Conservation (phyloP, 2,797 vertebrate genomes). For the Gouania willdenowi region DNA sequence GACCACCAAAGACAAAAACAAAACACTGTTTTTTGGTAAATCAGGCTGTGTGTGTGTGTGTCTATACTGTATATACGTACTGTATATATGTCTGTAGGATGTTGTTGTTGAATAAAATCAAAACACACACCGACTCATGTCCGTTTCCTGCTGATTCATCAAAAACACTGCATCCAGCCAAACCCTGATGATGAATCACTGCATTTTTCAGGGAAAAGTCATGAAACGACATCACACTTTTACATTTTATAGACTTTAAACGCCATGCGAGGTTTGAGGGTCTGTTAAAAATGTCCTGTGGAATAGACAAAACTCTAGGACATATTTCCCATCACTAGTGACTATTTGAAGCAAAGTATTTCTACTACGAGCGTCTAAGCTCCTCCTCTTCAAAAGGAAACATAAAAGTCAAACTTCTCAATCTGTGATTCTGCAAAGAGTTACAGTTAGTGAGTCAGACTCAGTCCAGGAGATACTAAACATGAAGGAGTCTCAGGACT, state of each 20-base stretch:
- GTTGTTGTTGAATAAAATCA: too few relatives aligned
- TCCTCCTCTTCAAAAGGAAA: conserved; percentile 28
- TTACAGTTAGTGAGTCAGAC: too few relatives aligned
- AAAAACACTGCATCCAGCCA: conserved; percentile 39
- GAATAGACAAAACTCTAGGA: conserved; percentile 54
- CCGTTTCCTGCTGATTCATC: conserved; percentile 55
- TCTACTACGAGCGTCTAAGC: too few relatives aligned
- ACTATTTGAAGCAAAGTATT: conserved; percentile 57
- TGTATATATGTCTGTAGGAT: too few relatives aligned
- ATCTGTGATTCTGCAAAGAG: conserved; percentile 17
- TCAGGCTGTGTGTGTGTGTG: too few relatives aligned
- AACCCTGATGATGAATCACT: conserved; percentile 53
- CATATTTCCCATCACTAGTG: conserved; percentile 29
- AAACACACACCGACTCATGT: too few relatives aligned
- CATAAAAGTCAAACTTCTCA: conserved; percentile 19
- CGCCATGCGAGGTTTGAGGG: conserved; percentile 38
- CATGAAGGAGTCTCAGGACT: conserved; percentile 52
- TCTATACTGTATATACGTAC: too few relatives aligned
- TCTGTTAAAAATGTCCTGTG: conserved; percentile 35
- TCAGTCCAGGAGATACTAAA: too few relatives aligned
- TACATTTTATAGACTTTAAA: conserved; percentile 56
- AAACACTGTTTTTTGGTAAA: too few relatives aligned
- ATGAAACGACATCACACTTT: conserved; percentile 42
- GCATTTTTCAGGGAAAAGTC: conserved; percentile 50
- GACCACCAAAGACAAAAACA: too few relatives aligned